Percentiles rank a stretch among this genome's conserved stretches.
Conservation (phyloP, 2,888 invertebrate species). For the Caenorhabditis sp. region DNA sequence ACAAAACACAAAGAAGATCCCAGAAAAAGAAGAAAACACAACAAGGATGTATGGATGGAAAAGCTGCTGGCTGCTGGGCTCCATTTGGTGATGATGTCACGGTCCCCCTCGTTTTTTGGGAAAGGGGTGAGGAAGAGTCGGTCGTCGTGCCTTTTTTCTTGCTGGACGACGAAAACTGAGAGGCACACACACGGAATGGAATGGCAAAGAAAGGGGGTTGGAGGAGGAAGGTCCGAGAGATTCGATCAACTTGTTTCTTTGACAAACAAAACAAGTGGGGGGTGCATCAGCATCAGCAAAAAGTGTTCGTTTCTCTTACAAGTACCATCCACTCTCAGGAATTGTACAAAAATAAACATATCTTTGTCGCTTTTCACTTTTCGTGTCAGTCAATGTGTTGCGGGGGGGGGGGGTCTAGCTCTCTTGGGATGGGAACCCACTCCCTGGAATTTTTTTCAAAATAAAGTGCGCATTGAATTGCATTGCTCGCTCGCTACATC, state of each 20-base stretch:
- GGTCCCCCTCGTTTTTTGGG: neutral
- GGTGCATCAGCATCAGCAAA: neutral
- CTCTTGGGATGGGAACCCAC: too few species aligned
- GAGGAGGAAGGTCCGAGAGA: conserved; percentile 7
- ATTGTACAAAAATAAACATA: neutral
- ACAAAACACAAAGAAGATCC: neutral
- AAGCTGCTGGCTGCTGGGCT: too few species aligned
- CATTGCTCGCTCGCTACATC: too few species aligned
- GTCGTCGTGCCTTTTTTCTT: conserved; percentile 27
- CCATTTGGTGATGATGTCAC: conserved; percentile 39
- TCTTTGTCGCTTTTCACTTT: too few species aligned
- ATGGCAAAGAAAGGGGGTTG: conserved; percentile 22
- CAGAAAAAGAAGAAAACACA: conserved; percentile 3
- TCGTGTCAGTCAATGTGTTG: too few species aligned
- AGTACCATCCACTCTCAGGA: conserved; percentile 11
- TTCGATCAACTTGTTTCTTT: conserved; percentile 56
- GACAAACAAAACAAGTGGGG: conserved; percentile 38
- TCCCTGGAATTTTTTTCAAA: too few species aligned
- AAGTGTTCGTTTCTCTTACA: conserved; percentile 1
- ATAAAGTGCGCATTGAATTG: too few species aligned
- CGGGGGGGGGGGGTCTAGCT: too few species aligned
- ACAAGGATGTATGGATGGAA: conserved; percentile 17
- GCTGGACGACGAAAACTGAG: conserved; percentile 14
- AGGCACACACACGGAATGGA: neutral
- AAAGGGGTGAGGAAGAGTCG: conserved; percentile 31